Percentiles rank a stretch among this genome's conserved stretches.
phyloP scores from a whole-genome alignment of 2,797 vertebrate genomes.

The Melanogrammus aeglefinus region DNA sequence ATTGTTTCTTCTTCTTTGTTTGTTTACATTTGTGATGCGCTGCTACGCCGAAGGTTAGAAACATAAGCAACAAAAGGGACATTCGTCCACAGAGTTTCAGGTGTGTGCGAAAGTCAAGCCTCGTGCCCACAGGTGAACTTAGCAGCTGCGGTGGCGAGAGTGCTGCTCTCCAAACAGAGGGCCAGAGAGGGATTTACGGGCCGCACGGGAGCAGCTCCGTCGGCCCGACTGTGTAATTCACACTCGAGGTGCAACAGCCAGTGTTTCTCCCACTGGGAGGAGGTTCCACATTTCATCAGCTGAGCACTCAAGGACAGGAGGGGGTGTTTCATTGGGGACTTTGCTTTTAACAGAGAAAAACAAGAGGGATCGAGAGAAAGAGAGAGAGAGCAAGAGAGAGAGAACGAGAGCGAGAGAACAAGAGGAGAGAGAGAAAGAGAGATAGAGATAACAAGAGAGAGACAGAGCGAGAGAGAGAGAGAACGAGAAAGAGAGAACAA shows the following conservation, averaged over 20 bases:
- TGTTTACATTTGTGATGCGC: too few relatives aligned
- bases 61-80: too few relatives aligned
- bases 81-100: too few relatives aligned
- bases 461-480: background rate
- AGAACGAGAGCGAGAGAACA: background rate
- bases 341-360: background rate
- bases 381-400: background rate
- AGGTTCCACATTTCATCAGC: slow-evolving; percentile 30
- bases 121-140: too few relatives aligned
- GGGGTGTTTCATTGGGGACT: too few relatives aligned
- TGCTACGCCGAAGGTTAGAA: too few relatives aligned
- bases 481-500: background rate
- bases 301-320: slow-evolving; percentile 21
- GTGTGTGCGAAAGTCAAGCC: too few relatives aligned
- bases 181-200: slow-evolving; percentile 9
- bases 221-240: slow-evolving; percentile 38
- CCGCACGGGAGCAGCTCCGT: slow-evolving; percentile 31
- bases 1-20: too few relatives aligned
- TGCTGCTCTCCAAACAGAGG: background rate
- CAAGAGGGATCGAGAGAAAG: background rate
- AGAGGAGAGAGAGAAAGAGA: slow-evolving; percentile 1
- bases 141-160: too few relatives aligned
- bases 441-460: background rate
- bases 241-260: slow-evolving; percentile 24
- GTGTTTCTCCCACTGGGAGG: slow-evolving; percentile 24